Conservation (phyloP, 2,113 vertebrate species). For the Hylia prasina region DNA sequence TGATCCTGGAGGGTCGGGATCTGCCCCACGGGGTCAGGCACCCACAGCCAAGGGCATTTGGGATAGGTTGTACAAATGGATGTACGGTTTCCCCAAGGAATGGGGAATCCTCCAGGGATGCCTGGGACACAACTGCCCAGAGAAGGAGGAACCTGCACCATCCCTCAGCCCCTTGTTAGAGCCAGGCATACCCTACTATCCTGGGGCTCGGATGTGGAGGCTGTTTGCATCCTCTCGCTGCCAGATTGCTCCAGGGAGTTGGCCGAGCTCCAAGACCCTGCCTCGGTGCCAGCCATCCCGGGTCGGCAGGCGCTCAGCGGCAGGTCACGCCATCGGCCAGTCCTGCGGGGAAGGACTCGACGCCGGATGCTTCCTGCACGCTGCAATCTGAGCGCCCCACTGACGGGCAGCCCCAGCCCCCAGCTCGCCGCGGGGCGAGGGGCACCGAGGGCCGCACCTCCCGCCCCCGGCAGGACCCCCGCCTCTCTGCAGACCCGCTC, state of each 20-base stretch:
- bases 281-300: neutral
- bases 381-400: neutral
- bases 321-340: neutral
- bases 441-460: neutral
- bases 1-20: neutral
- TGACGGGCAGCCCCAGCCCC: neutral
- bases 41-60: neutral
- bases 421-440: fast-evolving
- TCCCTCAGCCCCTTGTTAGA: neutral
- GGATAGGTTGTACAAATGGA: neutral
- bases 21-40: neutral
- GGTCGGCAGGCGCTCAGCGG: neutral
- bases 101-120: neutral
- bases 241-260: neutral
- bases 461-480: neutral
- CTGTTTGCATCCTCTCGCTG: neutral
- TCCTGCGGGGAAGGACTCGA: neutral
- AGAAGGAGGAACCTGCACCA: neutral
- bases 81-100: neutral
- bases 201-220: neutral
- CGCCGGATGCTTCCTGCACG: neutral
- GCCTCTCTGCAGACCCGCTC: neutral
- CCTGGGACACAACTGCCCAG: fast-evolving
- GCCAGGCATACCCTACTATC: neutral
- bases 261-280: neutral